phyloP scores from a whole-genome alignment of 1,140 invertebrate species.

The Cyclina sinensis region DNA sequence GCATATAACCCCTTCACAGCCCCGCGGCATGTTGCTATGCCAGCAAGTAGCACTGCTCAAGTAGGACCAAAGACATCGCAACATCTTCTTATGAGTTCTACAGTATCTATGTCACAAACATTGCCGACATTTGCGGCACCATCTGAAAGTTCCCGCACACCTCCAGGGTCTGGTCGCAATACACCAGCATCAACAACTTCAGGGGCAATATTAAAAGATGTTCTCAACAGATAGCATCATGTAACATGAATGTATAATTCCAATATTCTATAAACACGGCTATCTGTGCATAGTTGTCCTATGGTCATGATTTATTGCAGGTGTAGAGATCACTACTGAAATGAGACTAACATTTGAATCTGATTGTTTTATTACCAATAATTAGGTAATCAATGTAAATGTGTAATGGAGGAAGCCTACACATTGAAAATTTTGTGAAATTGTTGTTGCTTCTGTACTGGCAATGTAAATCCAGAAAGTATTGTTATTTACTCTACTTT shows the following conservation, averaged over 20 bases:
- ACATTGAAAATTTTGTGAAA: too few species aligned
- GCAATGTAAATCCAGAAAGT: too few species aligned
- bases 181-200: conserved; percentile 71
- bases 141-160: conserved; percentile 50
- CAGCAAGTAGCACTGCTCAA: conserved; percentile 55
- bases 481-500: too few species aligned
- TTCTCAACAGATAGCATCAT: conserved; percentile 68
- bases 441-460: too few species aligned
- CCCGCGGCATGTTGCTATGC: conserved; percentile 82
- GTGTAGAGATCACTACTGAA: too few species aligned
- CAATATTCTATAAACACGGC: neutral
- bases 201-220: conserved; percentile 82
- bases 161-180: conserved; percentile 51
- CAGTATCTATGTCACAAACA: conserved; percentile 62
- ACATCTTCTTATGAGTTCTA: conserved; percentile 71
- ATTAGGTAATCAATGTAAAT: too few species aligned
- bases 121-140: conserved; percentile 67
- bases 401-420: too few species aligned
- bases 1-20: conserved; percentile 85
- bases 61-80: conserved; percentile 52
- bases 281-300: too few species aligned
- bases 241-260: neutral
- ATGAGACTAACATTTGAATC: too few species aligned
- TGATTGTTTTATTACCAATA: too few species aligned
- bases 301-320: too few species aligned